Evolutionary conservation across 2,113 vertebrate species (phyloP).

Genomic region (Camelus bactrianus): DNA sequence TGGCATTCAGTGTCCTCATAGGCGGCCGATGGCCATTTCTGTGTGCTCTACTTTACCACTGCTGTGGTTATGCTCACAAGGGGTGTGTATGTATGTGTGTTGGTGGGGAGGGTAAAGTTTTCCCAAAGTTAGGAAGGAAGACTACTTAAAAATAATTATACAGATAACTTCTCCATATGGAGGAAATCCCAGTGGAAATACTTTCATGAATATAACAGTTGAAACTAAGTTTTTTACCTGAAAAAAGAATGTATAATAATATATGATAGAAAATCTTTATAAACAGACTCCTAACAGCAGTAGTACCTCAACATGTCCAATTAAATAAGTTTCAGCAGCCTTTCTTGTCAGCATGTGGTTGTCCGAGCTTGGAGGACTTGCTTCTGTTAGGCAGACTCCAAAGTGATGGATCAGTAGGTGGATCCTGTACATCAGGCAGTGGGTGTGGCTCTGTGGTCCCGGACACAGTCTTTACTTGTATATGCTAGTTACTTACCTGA

Average conservation of each 20-base stretch:
- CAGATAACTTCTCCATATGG: not conserved
- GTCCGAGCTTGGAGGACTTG: not conserved
- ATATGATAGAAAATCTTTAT: not conserved
- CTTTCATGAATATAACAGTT: not conserved
- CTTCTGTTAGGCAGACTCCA: not conserved
- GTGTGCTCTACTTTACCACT: not conserved
- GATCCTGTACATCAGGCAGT: not conserved
- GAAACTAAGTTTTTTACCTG: slow-evolving; percentile 6
- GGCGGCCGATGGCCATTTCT: not conserved
- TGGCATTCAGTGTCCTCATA: not conserved
- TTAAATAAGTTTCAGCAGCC: not conserved
- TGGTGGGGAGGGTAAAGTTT: not conserved
- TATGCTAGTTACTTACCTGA: accelerated
- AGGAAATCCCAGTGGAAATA: not conserved
- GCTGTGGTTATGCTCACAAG: not conserved
- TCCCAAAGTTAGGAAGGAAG: not conserved
- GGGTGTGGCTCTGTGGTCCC: not conserved
- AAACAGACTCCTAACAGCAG: not conserved
- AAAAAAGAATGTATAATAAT: not conserved
- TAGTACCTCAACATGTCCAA: not conserved
- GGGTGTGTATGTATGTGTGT: too few species aligned
- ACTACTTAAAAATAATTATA: not conserved
- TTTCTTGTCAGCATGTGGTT: not conserved
- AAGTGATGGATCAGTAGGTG: not conserved
- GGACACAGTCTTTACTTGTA: accelerated